A percentile compares a stretch with the other conserved stretches of the same genome.
Conservation (phyloP, 2,888 invertebrate species). For the Apodemia mormo region DNA sequence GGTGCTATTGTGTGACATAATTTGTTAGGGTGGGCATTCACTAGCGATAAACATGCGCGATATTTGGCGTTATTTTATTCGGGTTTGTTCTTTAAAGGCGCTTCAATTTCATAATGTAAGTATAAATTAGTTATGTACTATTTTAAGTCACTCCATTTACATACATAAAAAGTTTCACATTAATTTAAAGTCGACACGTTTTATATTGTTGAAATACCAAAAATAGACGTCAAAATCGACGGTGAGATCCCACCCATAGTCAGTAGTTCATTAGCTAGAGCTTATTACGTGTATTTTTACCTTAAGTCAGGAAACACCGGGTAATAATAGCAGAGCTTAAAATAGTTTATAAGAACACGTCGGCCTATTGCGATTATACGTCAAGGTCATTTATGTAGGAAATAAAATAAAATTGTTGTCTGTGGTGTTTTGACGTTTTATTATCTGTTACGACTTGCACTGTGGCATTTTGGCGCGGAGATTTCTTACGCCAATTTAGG, state of each 20-base stretch:
- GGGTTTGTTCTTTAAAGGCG: background rate
- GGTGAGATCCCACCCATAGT: background rate
- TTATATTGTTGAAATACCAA: background rate
- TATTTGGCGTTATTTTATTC: background rate
- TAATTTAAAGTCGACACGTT: background rate
- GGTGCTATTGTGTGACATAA: conserved; percentile 64
- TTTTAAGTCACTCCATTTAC: background rate
- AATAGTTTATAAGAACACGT: conserved; percentile 33
- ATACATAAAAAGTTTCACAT: background rate
- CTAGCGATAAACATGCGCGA: background rate
- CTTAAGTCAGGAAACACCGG: conserved; percentile 37
- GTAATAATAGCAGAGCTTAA: conserved; percentile 44
- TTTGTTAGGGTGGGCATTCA: conserved; percentile 35
- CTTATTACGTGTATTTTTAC: conserved; percentile 36
- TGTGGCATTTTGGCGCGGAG: conserved; percentile 7
- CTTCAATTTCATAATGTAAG: background rate
- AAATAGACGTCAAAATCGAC: background rate
- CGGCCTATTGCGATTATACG: conserved; percentile 36
- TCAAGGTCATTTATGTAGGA: conserved; percentile 27
- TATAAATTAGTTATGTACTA: background rate
- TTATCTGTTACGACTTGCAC: conserved; percentile 32
- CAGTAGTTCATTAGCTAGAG: conserved; percentile 35
- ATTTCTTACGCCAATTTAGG: background rate
- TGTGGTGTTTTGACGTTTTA: conserved; percentile 37
- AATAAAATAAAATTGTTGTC: conserved; percentile 32